A percentile compares a stretch with the other conserved stretches of the same genome.
These are phyloP conservation scores for Agonum fuliginosum DNA, from an alignment of 2,888 invertebrate species.

Conservation along the genomic window DNA sequence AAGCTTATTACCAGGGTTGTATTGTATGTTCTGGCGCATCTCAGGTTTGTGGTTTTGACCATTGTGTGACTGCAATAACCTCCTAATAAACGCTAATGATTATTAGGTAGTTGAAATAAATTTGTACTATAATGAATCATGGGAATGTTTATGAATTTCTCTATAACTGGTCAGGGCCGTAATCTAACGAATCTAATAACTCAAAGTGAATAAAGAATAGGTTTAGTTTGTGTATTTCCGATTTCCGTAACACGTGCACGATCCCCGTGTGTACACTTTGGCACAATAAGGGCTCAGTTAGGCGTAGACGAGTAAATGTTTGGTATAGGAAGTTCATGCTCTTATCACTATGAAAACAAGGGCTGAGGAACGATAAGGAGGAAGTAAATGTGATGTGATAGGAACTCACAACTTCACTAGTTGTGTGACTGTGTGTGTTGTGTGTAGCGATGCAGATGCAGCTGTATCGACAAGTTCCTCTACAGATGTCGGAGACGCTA, in stretches of 20 bases:
- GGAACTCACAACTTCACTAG: neutral
- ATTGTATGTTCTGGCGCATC: too few relatives aligned
- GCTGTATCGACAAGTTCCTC: constrained; percentile 55
- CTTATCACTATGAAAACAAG: constrained; percentile 51
- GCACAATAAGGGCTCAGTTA: constrained; percentile 33
- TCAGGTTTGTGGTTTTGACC: too few relatives aligned
- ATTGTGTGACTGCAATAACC: too few relatives aligned
- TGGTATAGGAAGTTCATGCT: constrained; percentile 29
- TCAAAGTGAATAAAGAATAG: too few relatives aligned
- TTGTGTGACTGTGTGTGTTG: constrained; percentile 22
- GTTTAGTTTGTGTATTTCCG: constrained; percentile 22
- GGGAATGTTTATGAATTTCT: neutral
- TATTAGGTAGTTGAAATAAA: too few relatives aligned
- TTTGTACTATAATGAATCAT: too few relatives aligned
- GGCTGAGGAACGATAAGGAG: constrained; percentile 44
- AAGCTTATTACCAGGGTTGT: too few relatives aligned
- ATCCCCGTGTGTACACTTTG: neutral
- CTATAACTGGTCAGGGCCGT: too few relatives aligned
- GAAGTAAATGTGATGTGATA: constrained; percentile 39
- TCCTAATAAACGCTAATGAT: too few relatives aligned
- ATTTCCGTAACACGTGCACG: constrained; percentile 1
- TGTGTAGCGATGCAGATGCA: too few relatives aligned
- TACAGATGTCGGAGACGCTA: constrained; percentile 52
- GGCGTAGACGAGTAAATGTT: constrained; percentile 24
- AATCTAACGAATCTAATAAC: too few relatives aligned